Evolutionary conservation across 2,888 invertebrate genomes (phyloP), one percentile per base, ranked within the genome.

Genomic region (Campoplex capitator): DNA sequence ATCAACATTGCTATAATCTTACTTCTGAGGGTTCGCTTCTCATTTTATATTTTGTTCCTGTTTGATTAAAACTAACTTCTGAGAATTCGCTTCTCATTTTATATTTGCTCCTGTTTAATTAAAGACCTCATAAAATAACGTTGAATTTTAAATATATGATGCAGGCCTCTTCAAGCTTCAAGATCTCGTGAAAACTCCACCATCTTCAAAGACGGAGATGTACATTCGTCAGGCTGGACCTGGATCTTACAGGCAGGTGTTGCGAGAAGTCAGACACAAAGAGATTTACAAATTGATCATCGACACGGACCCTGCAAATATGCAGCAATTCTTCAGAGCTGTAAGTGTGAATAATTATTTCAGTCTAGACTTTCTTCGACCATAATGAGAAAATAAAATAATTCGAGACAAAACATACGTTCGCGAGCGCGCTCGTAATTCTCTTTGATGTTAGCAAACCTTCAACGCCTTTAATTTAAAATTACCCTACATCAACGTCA

Each of bases 251-350:
- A 95, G 97, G 83, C 96, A 96, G 91, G 96, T 97, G 48, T 95
- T 97, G 87, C 96, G 97, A 85, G 98, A 98, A 93, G 96, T 99
- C 58, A 97, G 98, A 88, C 97, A 97, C 92, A 98, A 98, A 93
- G 96, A 97, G 91, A 97, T 98, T 91, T 97, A 96, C 92, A 98
- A 98, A 92, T 96, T 99, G 82, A 97, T 99, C 88, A 97, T 98
- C 8, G 99, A 99, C 93, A 98, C 98, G 0, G 97, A 97, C 93
- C 97, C 98, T 0, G 96, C 96, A 91, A 96, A 97, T 91, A 97
- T 99, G 92, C 96, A 97, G 89, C 96, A 96, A 91, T 96, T 99
- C 94, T 97, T 98, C 88, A 96, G 98, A 95, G 98, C 98, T 93
- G 99, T 98, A 94, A 96, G 97, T 96, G 62, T 42, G 18, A 62